Percentiles rank a stretch among this genome's conserved stretches.
Conservation (phyloP, 2,113 vertebrate genomes). For the Apteryx owenii region DNA sequence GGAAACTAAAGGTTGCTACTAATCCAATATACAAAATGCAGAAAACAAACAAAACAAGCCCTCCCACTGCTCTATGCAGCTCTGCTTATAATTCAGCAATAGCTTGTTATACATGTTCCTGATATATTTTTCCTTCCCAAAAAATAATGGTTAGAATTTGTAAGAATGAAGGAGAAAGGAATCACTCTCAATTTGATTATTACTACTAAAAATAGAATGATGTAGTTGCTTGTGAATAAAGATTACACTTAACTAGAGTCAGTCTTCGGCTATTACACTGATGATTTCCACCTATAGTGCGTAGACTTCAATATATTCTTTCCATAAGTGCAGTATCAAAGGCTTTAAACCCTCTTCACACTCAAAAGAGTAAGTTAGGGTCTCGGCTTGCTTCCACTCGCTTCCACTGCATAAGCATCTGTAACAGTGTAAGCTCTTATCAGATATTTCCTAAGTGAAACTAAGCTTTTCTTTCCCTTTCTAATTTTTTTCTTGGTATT, state of each 20-base stretch:
- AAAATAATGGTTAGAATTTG: neutral
- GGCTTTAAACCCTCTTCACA: fast-evolving
- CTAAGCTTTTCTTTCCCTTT: neutral
- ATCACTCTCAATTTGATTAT: neutral
- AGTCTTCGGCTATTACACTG: neutral
- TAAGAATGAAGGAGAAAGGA: neutral
- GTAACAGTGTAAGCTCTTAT: fast-evolving
- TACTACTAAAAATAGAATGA: neutral
- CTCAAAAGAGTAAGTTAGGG: fast-evolving
- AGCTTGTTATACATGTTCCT: neutral
- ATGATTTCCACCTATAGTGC: neutral
- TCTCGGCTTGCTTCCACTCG: neutral
- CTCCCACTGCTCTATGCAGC: neutral
- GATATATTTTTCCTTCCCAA: neutral
- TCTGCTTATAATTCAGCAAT: neutral
- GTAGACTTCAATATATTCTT: neutral
- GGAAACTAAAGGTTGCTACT: neutral
- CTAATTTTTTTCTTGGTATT: too few species aligned
- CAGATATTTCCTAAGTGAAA: neutral
- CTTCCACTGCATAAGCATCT: too few species aligned
- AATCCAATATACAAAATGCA: neutral
- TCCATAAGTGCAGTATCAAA: fast-evolving
- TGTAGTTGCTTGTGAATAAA: neutral
- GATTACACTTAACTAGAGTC: neutral
- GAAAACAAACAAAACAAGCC: fast-evolving